Base-by-base conservation (phyloP, 2,113 vertebrate genomes). In the Rafetus swinhoei region DNA sequence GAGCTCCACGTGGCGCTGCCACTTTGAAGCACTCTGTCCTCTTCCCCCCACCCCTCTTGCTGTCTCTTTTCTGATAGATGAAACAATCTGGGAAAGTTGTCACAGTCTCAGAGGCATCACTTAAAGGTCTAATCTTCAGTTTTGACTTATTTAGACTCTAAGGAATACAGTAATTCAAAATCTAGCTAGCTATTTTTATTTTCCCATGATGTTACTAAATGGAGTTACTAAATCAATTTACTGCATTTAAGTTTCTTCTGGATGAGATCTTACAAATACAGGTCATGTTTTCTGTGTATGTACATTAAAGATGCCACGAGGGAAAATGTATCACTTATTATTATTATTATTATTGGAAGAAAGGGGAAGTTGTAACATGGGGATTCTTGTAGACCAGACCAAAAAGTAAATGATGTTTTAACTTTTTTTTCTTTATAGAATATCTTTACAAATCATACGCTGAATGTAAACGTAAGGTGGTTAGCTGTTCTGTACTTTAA, bases 401-500 rank as follows among this genome's bases (percentile, higher is more conserved):
- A 12, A 86, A 18, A 3, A 62, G 5, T 65, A 85, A 69, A 82
- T 85, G 65, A 84, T 0, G 57, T n/a, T 4, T 7, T 22, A 2
- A 76, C 81, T 76, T 60, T 90, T 90, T 85, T 93, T 95, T 90
- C 76, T 45, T 94, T 91, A 90, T 94, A 99, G 99, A 99, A 98
- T 97, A 99, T 99, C 96, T 99, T 99, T 96, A 99, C 99, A 88
- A 99, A 99, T 96, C 99, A 99, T 95, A 97, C 98, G 93, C 92
- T 99, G 97, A 99, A 99, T 97, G 98, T 99, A 95, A 99, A 99
- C 89, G 99, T 99, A 79, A 98, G 99, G 85, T 99, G 99, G 99
- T 97, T 99, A 93, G 99, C 99, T 77, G 99, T 99, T 85, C 97
- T 99, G 15, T 99, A 99, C 97, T 99, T 99, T 90, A 99, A 99